Conservation (phyloP, 2,113 vertebrate genomes). For the Propithecus coquereli region DNA sequence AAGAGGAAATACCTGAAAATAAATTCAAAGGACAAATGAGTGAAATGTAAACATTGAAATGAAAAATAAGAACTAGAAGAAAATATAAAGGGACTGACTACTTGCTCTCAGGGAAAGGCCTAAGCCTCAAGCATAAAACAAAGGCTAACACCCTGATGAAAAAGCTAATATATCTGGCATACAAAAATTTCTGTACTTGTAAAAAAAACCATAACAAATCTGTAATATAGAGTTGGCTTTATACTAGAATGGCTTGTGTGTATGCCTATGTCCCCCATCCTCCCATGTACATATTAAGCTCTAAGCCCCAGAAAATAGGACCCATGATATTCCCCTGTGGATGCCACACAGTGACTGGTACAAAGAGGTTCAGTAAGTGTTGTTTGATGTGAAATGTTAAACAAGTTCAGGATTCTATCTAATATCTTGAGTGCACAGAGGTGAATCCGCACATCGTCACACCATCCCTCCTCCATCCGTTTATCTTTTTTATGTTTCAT, state of each 20-base stretch:
- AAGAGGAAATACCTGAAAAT: constrained; percentile 31
- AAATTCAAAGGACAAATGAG: background rate
- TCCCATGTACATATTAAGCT: background rate
- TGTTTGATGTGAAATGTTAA: background rate
- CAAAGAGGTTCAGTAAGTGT: background rate
- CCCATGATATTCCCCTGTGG: background rate
- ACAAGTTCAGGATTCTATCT: background rate
- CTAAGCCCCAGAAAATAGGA: background rate
- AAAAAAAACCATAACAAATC: background rate
- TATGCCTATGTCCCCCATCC: background rate
- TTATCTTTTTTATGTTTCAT: background rate
- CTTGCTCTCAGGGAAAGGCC: background rate
- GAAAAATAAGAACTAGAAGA: background rate
- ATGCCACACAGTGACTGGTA: background rate
- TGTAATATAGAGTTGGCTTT: background rate
- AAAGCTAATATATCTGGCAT: background rate
- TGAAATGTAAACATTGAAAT: background rate
- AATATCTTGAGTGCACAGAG: background rate
- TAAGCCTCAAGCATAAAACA: background rate
- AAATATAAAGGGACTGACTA: background rate
- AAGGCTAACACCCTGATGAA: background rate
- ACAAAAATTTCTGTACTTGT: background rate
- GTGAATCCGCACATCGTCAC: background rate
- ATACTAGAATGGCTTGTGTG: background rate
- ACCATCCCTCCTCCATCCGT: background rate